phyloP scores from a whole-genome alignment of 2,888 invertebrate species.

The Clitarchus hookeri region DNA sequence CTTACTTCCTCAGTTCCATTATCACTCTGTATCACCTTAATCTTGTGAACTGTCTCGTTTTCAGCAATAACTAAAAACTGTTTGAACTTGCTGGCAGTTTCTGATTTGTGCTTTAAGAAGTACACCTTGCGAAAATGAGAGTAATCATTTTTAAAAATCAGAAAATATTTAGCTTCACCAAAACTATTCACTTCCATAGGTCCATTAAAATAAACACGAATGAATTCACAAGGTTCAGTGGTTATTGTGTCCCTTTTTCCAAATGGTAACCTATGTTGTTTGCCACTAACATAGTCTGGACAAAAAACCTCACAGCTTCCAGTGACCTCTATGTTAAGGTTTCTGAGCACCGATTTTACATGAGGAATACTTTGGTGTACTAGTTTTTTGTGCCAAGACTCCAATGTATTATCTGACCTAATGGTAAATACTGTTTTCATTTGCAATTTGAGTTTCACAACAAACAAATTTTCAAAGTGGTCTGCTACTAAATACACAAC shows the following conservation, averaged over 20 bases:
- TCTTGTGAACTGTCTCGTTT: neutral
- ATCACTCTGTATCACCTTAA: neutral
- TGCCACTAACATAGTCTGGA: too few relatives aligned
- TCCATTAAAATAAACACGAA: neutral
- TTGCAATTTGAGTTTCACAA: too few relatives aligned
- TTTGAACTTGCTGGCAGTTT: neutral
- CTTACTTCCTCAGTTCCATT: neutral
- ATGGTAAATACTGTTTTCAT: too few relatives aligned
- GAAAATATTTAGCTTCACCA: neutral
- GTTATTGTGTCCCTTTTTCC: neutral
- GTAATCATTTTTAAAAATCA: neutral
- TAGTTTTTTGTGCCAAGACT: too few relatives aligned
- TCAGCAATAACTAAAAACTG: neutral
- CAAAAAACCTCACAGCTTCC: too few relatives aligned
- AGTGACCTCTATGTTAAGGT: too few relatives aligned
- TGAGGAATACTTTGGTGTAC: too few relatives aligned
- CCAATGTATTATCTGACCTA: too few relatives aligned
- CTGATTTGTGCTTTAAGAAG: neutral
- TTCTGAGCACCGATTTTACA: too few relatives aligned
- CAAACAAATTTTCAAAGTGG: too few relatives aligned
- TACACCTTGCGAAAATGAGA: neutral
- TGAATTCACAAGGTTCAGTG: neutral
- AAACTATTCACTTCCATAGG: neutral
- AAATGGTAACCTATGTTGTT: too few relatives aligned
- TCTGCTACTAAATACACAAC: too few relatives aligned